These are phyloP conservation scores for Diorhabda sublineata DNA, from an alignment of 1,140 invertebrate species.

Conservation along the genomic window DNA sequence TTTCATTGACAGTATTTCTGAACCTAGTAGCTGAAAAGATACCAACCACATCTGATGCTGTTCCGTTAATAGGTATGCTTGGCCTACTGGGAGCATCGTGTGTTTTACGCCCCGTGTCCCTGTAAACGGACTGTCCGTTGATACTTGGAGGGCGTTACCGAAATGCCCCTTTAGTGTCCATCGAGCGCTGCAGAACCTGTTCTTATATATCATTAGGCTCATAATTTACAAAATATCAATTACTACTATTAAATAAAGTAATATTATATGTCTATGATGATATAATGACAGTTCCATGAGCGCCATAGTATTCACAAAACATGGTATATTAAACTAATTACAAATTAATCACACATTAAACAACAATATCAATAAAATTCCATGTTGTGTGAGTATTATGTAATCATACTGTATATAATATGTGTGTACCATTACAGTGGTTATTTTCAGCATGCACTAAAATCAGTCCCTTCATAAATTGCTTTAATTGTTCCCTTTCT, in stretches of 20 bases:
- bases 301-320: no score
- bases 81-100: constrained; percentile 45
- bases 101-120: constrained; percentile 46
- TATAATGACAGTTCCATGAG: no score
- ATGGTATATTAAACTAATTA: no score
- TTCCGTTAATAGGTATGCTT: constrained; percentile 59
- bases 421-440: constrained; percentile 7
- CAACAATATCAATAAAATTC: background rate
- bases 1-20: constrained; percentile 97
- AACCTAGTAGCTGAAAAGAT: constrained; percentile 91
- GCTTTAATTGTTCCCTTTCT: constrained; percentile 11
- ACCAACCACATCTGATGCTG: constrained; percentile 86
- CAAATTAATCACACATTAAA: no score
- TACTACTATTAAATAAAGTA: background rate
- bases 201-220: background rate
- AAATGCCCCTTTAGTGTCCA: constrained; percentile 19
- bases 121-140: constrained; percentile 47
- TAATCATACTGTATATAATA: background rate
- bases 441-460: constrained; percentile 25
- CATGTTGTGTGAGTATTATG: background rate
- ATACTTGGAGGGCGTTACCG: constrained; percentile 48
- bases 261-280: no score
- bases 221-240: background rate
- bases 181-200: background rate
- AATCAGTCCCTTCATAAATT: constrained; percentile 9